phyloP scores from a whole-genome alignment of 2,888 invertebrate species.

The Nymphalis polychloros region DNA sequence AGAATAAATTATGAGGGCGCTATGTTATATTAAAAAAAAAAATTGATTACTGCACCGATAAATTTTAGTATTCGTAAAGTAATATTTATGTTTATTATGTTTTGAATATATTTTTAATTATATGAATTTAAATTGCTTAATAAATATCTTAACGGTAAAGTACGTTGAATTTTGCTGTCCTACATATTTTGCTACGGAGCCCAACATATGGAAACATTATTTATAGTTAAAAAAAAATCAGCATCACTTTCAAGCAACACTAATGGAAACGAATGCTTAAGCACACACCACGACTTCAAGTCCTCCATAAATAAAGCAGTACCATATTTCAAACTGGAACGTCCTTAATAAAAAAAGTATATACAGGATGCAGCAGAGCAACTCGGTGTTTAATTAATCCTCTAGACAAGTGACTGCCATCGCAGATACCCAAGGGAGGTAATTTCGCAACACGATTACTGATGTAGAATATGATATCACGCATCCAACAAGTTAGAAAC shows the following conservation, averaged over 20 bases:
- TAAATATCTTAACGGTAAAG: no score
- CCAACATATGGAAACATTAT: no score
- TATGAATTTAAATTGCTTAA: no score
- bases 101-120: no score
- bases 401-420: constrained; percentile 3
- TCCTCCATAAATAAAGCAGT: not conserved
- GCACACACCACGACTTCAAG: not conserved
- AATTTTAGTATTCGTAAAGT: no score
- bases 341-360: not conserved
- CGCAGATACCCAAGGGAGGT: constrained; percentile 16
- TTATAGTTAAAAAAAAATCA: not conserved
- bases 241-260: not conserved
- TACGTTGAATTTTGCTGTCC: no score
- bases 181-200: no score
- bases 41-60: no score
- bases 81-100: no score
- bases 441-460: constrained; percentile 19
- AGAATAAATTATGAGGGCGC: no score
- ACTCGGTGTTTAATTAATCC: constrained; percentile 20
- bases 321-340: not conserved
- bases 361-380: not conserved
- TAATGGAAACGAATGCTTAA: not conserved
- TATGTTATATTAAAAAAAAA: no score
- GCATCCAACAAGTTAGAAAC: not conserved
- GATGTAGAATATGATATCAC: constrained; percentile 18